Conservation (phyloP, 2,113 vertebrate species). For the Dermatemys mawii region DNA sequence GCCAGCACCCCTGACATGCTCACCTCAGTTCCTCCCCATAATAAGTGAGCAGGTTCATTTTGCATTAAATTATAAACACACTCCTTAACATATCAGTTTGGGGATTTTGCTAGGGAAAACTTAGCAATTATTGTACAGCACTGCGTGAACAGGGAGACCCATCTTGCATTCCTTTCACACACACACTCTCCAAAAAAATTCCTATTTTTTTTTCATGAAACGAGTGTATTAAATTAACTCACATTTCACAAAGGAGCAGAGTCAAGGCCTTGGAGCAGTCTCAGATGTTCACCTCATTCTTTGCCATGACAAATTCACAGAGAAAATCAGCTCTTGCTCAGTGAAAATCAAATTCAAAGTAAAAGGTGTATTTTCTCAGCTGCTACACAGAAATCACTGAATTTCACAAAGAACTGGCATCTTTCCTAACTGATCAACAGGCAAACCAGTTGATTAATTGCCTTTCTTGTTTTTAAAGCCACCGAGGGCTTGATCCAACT, state of each 20-base stretch:
- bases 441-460: neutral
- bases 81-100: neutral
- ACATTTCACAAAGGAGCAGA: neutral
- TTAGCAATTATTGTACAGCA: neutral
- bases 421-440: neutral
- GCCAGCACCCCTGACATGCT: neutral
- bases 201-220: fast-evolving
- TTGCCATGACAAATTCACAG: neutral
- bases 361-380: neutral
- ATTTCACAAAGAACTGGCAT: neutral
- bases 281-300: neutral
- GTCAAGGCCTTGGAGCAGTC: fast-evolving
- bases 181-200: neutral
- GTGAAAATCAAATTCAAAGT: neutral
- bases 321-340: neutral
- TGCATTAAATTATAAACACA: neutral
- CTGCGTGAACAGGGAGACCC: neutral
- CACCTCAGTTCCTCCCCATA: neutral
- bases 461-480: neutral
- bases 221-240: neutral
- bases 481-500: neutral
- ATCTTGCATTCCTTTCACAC: neutral
- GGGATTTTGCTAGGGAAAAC: neutral
- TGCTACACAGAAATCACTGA: neutral
- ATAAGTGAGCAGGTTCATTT: neutral